Base-by-base conservation (phyloP, 1,140 invertebrate species). In the Oedothorax gibbosus region DNA sequence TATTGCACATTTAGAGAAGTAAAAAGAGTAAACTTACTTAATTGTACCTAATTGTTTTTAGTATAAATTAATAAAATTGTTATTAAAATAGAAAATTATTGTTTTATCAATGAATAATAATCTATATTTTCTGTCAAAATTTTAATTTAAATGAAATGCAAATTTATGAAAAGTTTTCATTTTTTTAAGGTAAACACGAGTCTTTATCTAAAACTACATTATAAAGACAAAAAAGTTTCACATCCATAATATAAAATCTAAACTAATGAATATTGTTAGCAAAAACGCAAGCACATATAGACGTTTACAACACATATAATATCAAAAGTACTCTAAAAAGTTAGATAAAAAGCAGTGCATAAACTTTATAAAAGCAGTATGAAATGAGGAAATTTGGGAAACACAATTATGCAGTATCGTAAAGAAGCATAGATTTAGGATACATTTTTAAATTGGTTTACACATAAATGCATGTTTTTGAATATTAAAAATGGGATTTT, bases 311-410 rank as follows among this genome's bases (percentile, higher is more conserved):
- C 51, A 75, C 54, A 21, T 75, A 75, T 15, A 75, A 21, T 35
- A 18, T 49, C 12, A 73, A 73, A 57, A 57, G 14, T 21, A 15
- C 60, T 50, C 49, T 71, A 71, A 71, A 21, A 15, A 56, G 35
- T 6, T 15, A 73, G 57, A 57, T 4, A 75, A 60, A 75, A 75
- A 75, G 72, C 72, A 75, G 72, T 75, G 72, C 72, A 60, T 15
- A 75, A n/a, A 57, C 35, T 35, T 35, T 35, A 35, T 75, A 57
- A 57, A 75, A 75, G 72, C 72, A 18, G n/a, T 75, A 60, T 73
- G 56, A 73, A 72, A 73, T 54, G 20, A 35, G 35, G 35, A 35
- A 35, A 35, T 35, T 35, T 35, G 35, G 5, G 5, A 73, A 57
- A 66, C 64, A 57, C 18, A 75, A 75, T 57, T 75, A 14, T 57